A percentile compares a stretch with the other conserved stretches of the same genome.
phyloP scores from a whole-genome alignment of 2,888 invertebrate species.

The Bombylius major region DNA sequence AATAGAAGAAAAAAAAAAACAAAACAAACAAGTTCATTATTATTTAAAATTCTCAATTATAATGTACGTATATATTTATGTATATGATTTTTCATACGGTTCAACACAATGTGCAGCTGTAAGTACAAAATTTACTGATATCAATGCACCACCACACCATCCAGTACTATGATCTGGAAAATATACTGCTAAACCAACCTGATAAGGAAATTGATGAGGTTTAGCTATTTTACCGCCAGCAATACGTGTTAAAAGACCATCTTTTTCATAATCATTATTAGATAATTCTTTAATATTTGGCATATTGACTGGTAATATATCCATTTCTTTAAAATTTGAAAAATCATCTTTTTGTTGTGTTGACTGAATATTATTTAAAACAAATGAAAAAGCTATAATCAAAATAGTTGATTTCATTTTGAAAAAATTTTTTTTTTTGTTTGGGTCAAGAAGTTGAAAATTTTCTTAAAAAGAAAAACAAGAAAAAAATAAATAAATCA shows the following conservation, averaged over 20 bases:
- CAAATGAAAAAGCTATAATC: no score
- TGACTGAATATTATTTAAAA: neutral
- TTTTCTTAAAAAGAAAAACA: no score
- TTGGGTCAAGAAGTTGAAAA: no score
- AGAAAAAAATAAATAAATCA: no score
- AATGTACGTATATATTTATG: no score
- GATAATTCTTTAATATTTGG: neutral
- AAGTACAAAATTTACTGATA: conserved; percentile 5
- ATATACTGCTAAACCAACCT: conserved; percentile 5
- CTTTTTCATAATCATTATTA: neutral
- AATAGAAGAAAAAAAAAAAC: no score
- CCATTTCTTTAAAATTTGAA: no score
- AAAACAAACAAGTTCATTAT: no score
- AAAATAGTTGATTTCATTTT: no score
- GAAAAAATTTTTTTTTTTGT: no score
- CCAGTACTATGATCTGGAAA: neutral
- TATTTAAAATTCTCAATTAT: no score
- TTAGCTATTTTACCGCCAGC: conserved; percentile 9
- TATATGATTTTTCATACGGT: neutral
- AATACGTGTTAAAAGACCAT: conserved; percentile 2
- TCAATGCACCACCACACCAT: conserved; percentile 9
- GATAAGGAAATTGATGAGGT: conserved; percentile 13
- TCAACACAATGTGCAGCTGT: conserved; percentile 9
- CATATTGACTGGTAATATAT: neutral
- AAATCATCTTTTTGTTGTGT: no score